A percentile compares a stretch with the other conserved stretches of the same genome.
phyloP scores from a whole-genome alignment of 2,888 invertebrate species.

The Magallana nippona region DNA sequence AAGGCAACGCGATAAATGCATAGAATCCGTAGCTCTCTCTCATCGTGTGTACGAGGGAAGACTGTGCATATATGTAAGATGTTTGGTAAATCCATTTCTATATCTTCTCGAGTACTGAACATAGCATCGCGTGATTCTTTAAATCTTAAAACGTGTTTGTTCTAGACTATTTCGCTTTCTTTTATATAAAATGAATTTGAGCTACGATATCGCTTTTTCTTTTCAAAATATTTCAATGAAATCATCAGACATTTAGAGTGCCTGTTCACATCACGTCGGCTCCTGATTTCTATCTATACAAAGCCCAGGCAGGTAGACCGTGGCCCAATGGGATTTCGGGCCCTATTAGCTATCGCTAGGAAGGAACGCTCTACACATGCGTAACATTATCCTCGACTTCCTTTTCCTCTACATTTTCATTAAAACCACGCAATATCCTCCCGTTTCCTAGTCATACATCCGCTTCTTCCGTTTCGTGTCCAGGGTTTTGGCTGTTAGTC shows the following conservation, averaged over 20 bases:
- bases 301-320: too few species aligned
- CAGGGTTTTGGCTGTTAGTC: constrained; percentile 59
- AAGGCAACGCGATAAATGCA: constrained; percentile 32
- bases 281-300: too few species aligned
- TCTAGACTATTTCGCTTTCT: too few species aligned
- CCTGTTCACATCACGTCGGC: too few species aligned
- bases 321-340: not conserved
- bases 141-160: too few species aligned
- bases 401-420: constrained; percentile 22
- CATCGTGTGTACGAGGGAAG: not conserved
- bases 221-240: too few species aligned
- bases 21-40: not conserved
- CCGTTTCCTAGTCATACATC: constrained; percentile 70
- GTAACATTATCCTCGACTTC: constrained; percentile 26
- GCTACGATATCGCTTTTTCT: too few species aligned
- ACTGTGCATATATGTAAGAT: not conserved
- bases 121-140: too few species aligned
- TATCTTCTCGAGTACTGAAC: too few species aligned
- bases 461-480: constrained; percentile 73
- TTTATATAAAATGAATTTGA: too few species aligned
- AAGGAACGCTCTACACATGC: not conserved
- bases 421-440: constrained; percentile 1
- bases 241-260: too few species aligned
- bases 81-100: too few species aligned
- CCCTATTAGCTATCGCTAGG: not conserved